Percentiles rank a stretch among this genome's conserved stretches.
These are phyloP conservation scores for Diaprepes abbreviatus DNA, from an alignment of 2,888 invertebrate species.

Conservation along the genomic window DNA sequence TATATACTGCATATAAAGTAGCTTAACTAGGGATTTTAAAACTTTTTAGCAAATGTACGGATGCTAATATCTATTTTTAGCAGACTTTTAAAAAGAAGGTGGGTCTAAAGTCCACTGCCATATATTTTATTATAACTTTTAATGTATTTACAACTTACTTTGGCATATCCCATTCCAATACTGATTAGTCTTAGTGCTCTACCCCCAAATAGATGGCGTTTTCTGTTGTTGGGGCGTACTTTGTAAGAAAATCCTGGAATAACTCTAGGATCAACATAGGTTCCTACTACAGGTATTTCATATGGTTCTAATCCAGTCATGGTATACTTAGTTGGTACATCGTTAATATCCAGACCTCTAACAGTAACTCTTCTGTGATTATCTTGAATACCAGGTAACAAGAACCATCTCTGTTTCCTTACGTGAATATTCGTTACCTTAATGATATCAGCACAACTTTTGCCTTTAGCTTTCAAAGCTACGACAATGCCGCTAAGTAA, in stretches of 20 bases:
- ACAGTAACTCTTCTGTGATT: slow-evolving; percentile 75
- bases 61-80: too few species aligned
- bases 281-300: slow-evolving; percentile 79
- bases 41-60: too few species aligned
- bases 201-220: slow-evolving; percentile 76
- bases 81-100: too few species aligned
- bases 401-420: slow-evolving; percentile 70
- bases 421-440: slow-evolving; percentile 74
- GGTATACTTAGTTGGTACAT: slow-evolving; percentile 77
- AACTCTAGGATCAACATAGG: slow-evolving; percentile 80
- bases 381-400: slow-evolving; percentile 76
- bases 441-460: slow-evolving; percentile 70
- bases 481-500: slow-evolving; percentile 74
- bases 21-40: too few species aligned
- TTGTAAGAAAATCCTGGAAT: slow-evolving; percentile 81
- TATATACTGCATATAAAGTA: too few species aligned
- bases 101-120: too few species aligned
- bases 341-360: slow-evolving; percentile 73
- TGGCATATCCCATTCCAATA: slow-evolving; percentile 83
- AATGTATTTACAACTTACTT: slow-evolving; percentile 57
- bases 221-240: slow-evolving; percentile 77
- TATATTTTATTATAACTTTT: too few species aligned
- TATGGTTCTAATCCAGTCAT: slow-evolving; percentile 76
- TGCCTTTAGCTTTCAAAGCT: slow-evolving; percentile 68
- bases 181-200: slow-evolving; percentile 75